Percentiles rank a stretch among this genome's conserved stretches.
Conservation (phyloP, 2,797 vertebrate genomes). For the Sorex maritimensis region DNA sequence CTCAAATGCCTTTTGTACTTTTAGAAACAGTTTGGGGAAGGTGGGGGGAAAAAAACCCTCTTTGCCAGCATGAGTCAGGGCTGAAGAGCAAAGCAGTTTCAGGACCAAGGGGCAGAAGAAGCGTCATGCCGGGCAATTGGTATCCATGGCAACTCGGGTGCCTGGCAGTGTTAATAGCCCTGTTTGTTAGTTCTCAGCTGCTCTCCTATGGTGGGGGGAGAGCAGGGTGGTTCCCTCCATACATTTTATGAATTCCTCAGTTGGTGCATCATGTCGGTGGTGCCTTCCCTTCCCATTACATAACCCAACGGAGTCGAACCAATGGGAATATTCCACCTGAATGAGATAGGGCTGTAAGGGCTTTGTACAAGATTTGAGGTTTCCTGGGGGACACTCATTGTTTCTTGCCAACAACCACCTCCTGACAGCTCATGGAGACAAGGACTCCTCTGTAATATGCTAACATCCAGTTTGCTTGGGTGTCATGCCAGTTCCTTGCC, state of each 20-base stretch:
- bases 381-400: background rate
- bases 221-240: background rate
- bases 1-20: slow-evolving; percentile 31
- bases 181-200: slow-evolving; percentile 58
- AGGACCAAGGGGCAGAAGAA: slow-evolving; percentile 59
- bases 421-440: background rate
- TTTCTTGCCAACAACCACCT: background rate
- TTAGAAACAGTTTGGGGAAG: background rate
- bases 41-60: background rate
- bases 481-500: fast-evolving
- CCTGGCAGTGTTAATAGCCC: slow-evolving; percentile 45
- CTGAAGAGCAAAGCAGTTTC: slow-evolving; percentile 37
- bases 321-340: background rate
- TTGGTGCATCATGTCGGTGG: slow-evolving; percentile 61
- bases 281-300: slow-evolving; percentile 36
- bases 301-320: slow-evolving; percentile 71
- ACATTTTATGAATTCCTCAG: slow-evolving; percentile 14
- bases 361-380: slow-evolving; percentile 41
- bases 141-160: slow-evolving; percentile 70
- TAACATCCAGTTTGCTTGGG: background rate
- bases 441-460: background rate
- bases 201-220: slow-evolving; percentile 5
- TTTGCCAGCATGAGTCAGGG: background rate
- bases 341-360: background rate
- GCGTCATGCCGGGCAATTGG: background rate